These are phyloP conservation scores for Abramis brama DNA, from an alignment of 2,113 vertebrate genomes.

Conservation along the genomic window DNA sequence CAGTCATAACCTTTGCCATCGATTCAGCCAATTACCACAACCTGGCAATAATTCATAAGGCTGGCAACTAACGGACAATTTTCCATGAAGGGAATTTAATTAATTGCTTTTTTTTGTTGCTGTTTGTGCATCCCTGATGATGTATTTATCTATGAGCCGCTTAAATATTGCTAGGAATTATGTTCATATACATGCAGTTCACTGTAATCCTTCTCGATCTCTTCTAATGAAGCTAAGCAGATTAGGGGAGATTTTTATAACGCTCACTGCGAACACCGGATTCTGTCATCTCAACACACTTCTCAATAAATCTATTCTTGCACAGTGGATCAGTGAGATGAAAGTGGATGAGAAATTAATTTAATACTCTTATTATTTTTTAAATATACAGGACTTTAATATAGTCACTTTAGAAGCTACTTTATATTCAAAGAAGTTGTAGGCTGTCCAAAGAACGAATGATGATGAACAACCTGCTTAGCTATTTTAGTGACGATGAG, in stretches of 20 bases:
- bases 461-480: slow-evolving; percentile 6
- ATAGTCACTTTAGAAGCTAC: slow-evolving; percentile 30
- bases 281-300: slow-evolving; percentile 47
- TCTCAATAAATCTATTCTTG: slow-evolving; percentile 52
- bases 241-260: slow-evolving; percentile 64
- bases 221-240: slow-evolving; percentile 74
- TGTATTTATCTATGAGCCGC: slow-evolving; percentile 70
- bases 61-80: slow-evolving; percentile 62
- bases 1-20: slow-evolving; percentile 43
- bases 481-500: not conserved
- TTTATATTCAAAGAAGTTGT: slow-evolving; percentile 2
- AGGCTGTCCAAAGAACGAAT: not conserved
- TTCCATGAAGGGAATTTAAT: slow-evolving; percentile 68
- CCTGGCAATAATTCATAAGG: slow-evolving; percentile 59
- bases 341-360: slow-evolving; percentile 58
- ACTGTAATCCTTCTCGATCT: slow-evolving; percentile 70
- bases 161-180: slow-evolving; percentile 73
- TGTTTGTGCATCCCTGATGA: slow-evolving; percentile 73
- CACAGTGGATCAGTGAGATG: slow-evolving; percentile 54
- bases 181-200: slow-evolving; percentile 70
- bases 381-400: slow-evolving; percentile 33
- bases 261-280: slow-evolving; percentile 23
- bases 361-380: slow-evolving; percentile 45
- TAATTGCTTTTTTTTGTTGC: slow-evolving; percentile 72
- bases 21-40: slow-evolving; percentile 62